Evolutionary conservation across 2,888 invertebrate genomes (phyloP).

Genomic region (Calephelis perditalis): DNA sequence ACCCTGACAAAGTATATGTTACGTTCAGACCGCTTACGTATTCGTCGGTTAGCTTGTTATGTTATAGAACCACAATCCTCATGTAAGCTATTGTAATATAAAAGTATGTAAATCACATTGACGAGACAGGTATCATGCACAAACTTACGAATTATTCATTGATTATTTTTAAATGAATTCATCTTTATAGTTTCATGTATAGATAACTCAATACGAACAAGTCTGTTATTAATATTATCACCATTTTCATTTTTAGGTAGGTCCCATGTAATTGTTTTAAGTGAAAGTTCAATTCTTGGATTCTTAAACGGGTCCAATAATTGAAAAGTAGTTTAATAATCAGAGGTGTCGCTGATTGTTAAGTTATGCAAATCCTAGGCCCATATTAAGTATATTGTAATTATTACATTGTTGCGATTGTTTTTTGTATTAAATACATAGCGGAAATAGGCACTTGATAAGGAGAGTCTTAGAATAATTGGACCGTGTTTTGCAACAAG

Average conservation of each 20-base stretch:
- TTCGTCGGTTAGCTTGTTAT: slow-evolving; percentile 54
- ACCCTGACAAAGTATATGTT: slow-evolving; percentile 24
- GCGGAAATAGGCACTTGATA: too few species aligned
- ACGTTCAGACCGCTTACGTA: slow-evolving; percentile 31
- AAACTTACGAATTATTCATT: slow-evolving; percentile 60
- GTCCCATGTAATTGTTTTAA: slow-evolving; percentile 73
- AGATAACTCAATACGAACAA: slow-evolving; percentile 64
- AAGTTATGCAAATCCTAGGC: too few species aligned
- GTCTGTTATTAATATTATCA: slow-evolving; percentile 11
- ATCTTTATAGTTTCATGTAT: slow-evolving; percentile 43
- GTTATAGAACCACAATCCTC: slow-evolving; percentile 57
- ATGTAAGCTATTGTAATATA: slow-evolving; percentile 63
- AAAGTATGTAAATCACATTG: slow-evolving; percentile 60
- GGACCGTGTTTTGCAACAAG: too few species aligned
- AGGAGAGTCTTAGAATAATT: too few species aligned
- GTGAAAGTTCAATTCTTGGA: slow-evolving; percentile 63
- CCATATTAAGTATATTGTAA: too few species aligned
- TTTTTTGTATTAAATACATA: too few species aligned
- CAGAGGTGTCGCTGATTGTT: not conserved
- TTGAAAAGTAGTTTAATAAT: not conserved
- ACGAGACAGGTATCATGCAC: slow-evolving; percentile 65
- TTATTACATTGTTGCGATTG: too few species aligned
- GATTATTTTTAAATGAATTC: slow-evolving; percentile 44
- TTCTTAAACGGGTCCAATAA: slow-evolving; percentile 46
- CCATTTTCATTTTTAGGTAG: slow-evolving; percentile 60